phyloP scores from a whole-genome alignment of 1,140 invertebrate genomes.

The Nymphalis io region DNA sequence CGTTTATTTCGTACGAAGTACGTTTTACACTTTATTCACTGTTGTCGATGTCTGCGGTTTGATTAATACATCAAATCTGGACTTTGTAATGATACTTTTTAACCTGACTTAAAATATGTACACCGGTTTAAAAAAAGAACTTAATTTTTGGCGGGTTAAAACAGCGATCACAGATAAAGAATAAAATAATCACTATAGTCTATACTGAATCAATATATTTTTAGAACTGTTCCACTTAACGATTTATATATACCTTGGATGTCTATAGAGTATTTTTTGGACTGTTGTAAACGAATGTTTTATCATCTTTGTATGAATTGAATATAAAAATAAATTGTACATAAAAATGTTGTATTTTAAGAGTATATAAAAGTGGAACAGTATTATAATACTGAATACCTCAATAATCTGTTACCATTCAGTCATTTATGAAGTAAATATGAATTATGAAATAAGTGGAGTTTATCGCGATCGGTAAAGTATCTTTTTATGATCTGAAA shows the following conservation, averaged over 20 bases:
- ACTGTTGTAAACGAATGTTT: slow-evolving; percentile 32
- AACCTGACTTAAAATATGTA: slow-evolving; percentile 3
- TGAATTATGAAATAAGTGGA: slow-evolving; percentile 16
- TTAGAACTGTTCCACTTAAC: slow-evolving; percentile 46
- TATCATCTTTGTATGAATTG: slow-evolving; percentile 9
- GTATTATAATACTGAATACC: slow-evolving; percentile 64
- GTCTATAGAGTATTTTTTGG: slow-evolving; percentile 45
- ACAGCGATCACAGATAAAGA: slow-evolving; percentile 12
- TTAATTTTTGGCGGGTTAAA: background rate
- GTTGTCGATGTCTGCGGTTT: slow-evolving; percentile 21
- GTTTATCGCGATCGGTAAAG: slow-evolving; percentile 35
- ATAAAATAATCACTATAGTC: slow-evolving; percentile 4
- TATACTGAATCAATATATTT: slow-evolving; percentile 43
- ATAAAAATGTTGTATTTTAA: slow-evolving; percentile 38
- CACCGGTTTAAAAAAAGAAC: background rate
- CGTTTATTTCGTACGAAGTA: slow-evolving; percentile 26
- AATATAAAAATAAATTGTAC: slow-evolving; percentile 23
- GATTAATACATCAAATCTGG: background rate
- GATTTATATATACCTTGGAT: slow-evolving; percentile 33
- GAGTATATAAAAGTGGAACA: slow-evolving; percentile 59
- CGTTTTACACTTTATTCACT: slow-evolving; percentile 30
- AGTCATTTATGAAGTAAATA: slow-evolving; percentile 23
- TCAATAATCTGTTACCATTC: slow-evolving; percentile 69
- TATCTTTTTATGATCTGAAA: slow-evolving; percentile 29
- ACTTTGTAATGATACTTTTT: background rate